Base-by-base conservation (phyloP, 1,140 invertebrate species). In the Bombus pascuorum region DNA sequence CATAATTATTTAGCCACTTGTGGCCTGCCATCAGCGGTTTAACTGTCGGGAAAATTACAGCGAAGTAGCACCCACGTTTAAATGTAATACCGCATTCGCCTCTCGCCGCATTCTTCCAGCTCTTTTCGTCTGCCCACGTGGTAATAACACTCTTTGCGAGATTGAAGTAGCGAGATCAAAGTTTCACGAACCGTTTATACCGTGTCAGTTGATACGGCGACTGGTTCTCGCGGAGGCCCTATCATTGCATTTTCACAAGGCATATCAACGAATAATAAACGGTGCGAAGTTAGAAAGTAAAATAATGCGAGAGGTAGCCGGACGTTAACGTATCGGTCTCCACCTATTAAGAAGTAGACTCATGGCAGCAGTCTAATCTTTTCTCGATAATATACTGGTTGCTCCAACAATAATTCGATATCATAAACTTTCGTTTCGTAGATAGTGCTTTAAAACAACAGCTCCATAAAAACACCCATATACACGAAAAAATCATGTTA, bases 111-210 rank as follows among this genome's bases (percentile, higher is more conserved):
- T 83, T 76, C 81, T 34, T 22, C 28, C 37, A 57, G 22, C 59
- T 44, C 65, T 53, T 68, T 70, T 42, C 82, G 75, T 42, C 75
- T 78, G 15, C 75, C 82, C 75, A 78, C 82, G 65, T 78, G 82
- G 82, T 83, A 83, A 83, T 83, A 83, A 78, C 75, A 70, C 65
- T 66, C 13, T n/a, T 66, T 44, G 74, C 42, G 62, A 83, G 82
- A 83, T 83, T 59, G 34, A 78, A 78, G 75, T 71, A 71, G 65
- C 82, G 37, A 78, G 82, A 78, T 78, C 82, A 78, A 83, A 70
- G 82, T 78, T 78, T 78, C 75, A 47, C 73, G 66, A 42, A 37
- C 10, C 76, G 39, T 44, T 78, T 42, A 12, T 10, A 2, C 25
- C 12, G 1, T 18, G 32, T 12, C 15, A 42, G 22, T 44, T 62